Evolutionary conservation across 2,888 invertebrate genomes (phyloP).

Genomic region (Leucania comma): DNA sequence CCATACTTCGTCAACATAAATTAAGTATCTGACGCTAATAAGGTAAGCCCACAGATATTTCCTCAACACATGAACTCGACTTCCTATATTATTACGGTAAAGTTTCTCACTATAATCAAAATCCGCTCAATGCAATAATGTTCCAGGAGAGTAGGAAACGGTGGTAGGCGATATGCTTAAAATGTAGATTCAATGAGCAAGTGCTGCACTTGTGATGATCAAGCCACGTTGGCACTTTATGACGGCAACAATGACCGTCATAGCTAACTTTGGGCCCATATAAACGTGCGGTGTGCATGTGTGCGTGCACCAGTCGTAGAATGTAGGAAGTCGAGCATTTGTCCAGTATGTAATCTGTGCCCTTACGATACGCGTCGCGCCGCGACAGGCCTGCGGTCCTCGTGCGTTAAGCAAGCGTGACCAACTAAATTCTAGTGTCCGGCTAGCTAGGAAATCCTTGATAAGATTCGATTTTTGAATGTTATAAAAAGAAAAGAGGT

Average conservation of each 20-base stretch:
- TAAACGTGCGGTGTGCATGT: slow-evolving; percentile 24
- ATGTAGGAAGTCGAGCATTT: slow-evolving; percentile 42
- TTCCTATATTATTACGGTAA: slow-evolving; percentile 28
- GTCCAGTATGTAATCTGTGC: slow-evolving; percentile 55
- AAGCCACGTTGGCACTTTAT: not conserved
- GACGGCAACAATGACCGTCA: not conserved
- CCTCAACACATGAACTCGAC: slow-evolving; percentile 34
- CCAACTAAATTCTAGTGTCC: slow-evolving; percentile 49
- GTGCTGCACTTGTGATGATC: not conserved
- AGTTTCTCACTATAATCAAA: not conserved
- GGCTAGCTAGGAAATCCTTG: slow-evolving; percentile 28
- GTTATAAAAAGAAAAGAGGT: slow-evolving; percentile 1
- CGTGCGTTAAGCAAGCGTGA: slow-evolving; percentile 51
- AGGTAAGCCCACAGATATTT: slow-evolving; percentile 42
- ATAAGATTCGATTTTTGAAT: not conserved
- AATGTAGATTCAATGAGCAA: not conserved
- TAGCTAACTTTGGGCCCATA: not conserved
- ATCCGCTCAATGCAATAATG: slow-evolving; percentile 3
- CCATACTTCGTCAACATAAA: not conserved
- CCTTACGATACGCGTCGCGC: slow-evolving; percentile 53
- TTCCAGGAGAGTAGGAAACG: not conserved
- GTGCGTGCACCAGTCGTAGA: slow-evolving; percentile 23
- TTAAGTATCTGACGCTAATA: not conserved
- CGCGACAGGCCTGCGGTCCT: slow-evolving; percentile 57
- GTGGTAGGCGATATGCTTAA: not conserved